These are phyloP conservation scores for Enteromius fasciolatus DNA, from an alignment of 2,797 vertebrate species.

Conservation along the genomic window DNA sequence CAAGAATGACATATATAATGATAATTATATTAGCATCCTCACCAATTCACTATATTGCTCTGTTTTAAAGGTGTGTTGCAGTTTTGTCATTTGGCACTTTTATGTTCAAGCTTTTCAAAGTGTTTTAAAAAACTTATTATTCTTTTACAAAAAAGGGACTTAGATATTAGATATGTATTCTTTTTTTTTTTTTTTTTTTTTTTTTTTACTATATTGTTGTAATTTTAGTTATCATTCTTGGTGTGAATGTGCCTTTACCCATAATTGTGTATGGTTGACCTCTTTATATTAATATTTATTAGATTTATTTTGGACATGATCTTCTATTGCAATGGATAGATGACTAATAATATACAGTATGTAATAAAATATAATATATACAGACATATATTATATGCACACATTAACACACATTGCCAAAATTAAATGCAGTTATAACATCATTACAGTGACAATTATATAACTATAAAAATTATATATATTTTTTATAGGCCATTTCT, in stretches of 20 bases:
- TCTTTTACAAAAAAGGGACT: too few relatives aligned
- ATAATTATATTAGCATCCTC: neutral
- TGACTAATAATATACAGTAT: neutral
- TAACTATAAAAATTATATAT: too few relatives aligned
- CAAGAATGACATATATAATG: neutral
- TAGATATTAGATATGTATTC: too few relatives aligned
- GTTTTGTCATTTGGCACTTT: too few relatives aligned
- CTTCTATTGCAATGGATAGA: neutral
- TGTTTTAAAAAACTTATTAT: too few relatives aligned
- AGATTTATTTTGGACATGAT: neutral
- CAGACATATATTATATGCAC: neutral
- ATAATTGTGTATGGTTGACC: neutral
- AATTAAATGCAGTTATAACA: neutral
- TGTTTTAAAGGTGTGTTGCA: neutral
- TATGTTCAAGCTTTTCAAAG: too few relatives aligned
- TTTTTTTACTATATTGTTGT: too few relatives aligned
- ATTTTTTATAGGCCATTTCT: neutral
- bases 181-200: too few relatives aligned
- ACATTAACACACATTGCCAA: neutral
- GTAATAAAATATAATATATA: neutral
- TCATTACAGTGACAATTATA: neutral
- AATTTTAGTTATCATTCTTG: too few relatives aligned
- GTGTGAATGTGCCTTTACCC: neutral
- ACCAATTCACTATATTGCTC: neutral
- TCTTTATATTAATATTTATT: neutral